Conservation (phyloP, 2,888 invertebrate species). For the Lumbricus terrestris region DNA sequence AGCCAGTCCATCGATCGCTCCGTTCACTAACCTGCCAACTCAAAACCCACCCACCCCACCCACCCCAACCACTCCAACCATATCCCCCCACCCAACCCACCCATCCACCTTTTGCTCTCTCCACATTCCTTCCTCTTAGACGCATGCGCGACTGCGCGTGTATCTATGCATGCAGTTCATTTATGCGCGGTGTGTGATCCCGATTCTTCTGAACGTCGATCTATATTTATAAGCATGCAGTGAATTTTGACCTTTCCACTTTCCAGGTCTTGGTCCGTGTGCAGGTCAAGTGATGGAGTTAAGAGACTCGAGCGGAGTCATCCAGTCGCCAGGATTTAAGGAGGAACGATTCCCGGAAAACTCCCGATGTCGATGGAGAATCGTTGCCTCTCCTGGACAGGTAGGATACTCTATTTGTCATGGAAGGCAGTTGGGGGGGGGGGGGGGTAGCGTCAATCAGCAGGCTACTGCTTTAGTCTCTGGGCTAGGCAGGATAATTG, state of each 20-base stretch:
- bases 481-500: not conserved
- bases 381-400: not conserved
- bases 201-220: no score
- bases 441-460: not conserved
- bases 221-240: not conserved
- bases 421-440: not conserved
- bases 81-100: no score
- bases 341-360: conserved; percentile 10
- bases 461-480: not conserved
- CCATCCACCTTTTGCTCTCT: no score
- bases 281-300: not conserved
- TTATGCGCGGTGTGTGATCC: no score
- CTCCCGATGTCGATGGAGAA: conserved; percentile 15
- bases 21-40: no score
- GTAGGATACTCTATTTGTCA: not conserved
- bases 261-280: not conserved
- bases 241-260: not conserved
- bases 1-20: no score
- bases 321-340: conserved; percentile 14
- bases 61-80: no score
- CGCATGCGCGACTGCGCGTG: no score
- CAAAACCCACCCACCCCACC: no score
- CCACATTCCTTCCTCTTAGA: no score
- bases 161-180: no score
- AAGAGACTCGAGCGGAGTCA: not conserved